Conservation (phyloP, 30 jellyfish, hydroid and myxozoan species). For the Aurelia sp. region DNA sequence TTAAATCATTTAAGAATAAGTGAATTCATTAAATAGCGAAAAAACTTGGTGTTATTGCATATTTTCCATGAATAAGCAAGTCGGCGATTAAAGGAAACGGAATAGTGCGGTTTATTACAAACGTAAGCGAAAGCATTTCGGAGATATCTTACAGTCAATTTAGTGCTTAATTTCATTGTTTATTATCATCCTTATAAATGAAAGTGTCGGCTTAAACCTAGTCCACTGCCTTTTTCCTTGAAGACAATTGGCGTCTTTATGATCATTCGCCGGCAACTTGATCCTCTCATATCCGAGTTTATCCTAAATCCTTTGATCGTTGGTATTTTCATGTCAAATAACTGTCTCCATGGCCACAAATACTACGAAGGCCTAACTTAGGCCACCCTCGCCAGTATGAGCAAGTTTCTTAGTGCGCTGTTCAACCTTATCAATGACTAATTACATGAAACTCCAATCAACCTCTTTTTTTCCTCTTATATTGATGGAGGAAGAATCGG, state of each 20-base stretch:
- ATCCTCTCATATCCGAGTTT: not conserved
- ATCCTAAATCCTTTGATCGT: too few relatives aligned
- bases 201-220: constrained; percentile 28
- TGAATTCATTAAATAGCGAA: constrained; percentile 6
- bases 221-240: constrained; percentile 10
- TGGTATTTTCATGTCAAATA: not conserved
- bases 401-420: too few relatives aligned
- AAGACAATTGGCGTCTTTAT: constrained; percentile 13
- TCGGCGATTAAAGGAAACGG: not conserved
- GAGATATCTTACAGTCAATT: constrained; percentile 6
- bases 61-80: not conserved
- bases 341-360: not conserved
- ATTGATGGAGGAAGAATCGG: too few relatives aligned
- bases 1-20: not conserved
- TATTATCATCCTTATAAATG: not conserved
- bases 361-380: too few relatives aligned
- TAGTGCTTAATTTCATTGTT: not conserved
- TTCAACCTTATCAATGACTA: too few relatives aligned
- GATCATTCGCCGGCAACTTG: constrained; percentile 7
- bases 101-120: too few relatives aligned
- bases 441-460: too few relatives aligned
- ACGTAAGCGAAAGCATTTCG: not conserved
- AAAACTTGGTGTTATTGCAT: not conserved
- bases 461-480: too few relatives aligned
- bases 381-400: too few relatives aligned